Base-by-base conservation (phyloP, 1,140 invertebrate genomes). In the Pseudomyrmex concolor region DNA sequence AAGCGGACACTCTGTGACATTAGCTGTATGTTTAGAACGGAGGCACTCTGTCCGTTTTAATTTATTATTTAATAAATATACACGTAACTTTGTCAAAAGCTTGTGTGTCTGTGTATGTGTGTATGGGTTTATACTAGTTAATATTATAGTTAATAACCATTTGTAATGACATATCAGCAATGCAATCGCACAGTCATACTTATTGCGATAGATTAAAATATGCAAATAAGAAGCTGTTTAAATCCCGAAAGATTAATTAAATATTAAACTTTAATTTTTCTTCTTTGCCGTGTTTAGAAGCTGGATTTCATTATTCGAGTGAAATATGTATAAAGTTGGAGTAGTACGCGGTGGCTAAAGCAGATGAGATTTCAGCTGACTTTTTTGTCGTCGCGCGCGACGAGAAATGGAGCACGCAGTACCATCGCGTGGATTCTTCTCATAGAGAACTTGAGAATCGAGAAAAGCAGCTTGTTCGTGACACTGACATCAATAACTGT, bases 401-500 rank as follows among this genome's bases (percentile, higher is more conserved):
- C 15, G 54, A 67, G 62, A 57, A 15, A 45, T 48, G 55, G 66
- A 57, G 15, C 51, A 17, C 50, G 7, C 15, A 34, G 45, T 22
- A 50, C 22, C n/a, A 48, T 59, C 43, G 67, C 43, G 43, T 55
- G 15, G 13, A 55, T 19, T 19, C 48, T 70, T 59, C 17, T 48
- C 48, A 19, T 60, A 51, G 10, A 51, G 10, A 82, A 70, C 60
- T 54, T 43, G 59, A 63, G 66, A 81, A 81, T 80, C 71, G 60
- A 13, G 66, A 15, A 43, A 67, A 84, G 12, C 50, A 13, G 70
- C 70, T 84, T 89, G 86, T 70, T 84, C 85, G 60, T 82, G 89
- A 89, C 85, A 87, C 83, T 78, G 84, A 87, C 90, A 92, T 91
- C 89, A 86, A 91, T 90, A 88, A 90, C 87, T 76, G 82, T 89